phyloP scores from a whole-genome alignment of 2,888 invertebrate species.

The Drosophila subquinaria region DNA sequence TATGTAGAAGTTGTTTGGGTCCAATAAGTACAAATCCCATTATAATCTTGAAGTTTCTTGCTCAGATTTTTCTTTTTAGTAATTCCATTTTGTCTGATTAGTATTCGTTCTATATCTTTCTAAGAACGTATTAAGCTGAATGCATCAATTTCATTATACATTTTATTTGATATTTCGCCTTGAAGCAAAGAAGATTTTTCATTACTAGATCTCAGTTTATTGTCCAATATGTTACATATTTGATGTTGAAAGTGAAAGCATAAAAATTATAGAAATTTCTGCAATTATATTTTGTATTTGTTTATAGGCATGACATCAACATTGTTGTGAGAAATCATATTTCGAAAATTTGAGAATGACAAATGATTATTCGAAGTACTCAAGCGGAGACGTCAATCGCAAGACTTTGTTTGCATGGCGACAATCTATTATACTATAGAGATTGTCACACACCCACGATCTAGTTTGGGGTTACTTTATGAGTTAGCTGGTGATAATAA shows the following conservation, averaged over 20 bases:
- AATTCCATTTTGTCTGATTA: neutral
- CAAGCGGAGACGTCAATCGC: neutral
- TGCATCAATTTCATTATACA: no score
- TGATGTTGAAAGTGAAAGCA: neutral
- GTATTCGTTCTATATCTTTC: neutral
- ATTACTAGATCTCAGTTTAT: no score
- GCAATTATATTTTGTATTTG: neutral
- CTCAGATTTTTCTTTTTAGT: neutral
- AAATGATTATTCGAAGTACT: conserved; percentile 4
- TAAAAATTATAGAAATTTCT: neutral
- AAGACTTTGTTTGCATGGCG: neutral
- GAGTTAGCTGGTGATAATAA: conserved; percentile 25
- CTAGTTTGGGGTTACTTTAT: conserved; percentile 15
- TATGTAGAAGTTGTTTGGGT: neutral
- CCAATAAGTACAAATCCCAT: neutral
- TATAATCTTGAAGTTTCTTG: neutral
- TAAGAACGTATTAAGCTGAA: neutral
- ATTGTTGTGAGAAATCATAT: conserved; percentile 4
- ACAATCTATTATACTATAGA: conserved; percentile 11
- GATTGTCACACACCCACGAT: conserved; percentile 29
- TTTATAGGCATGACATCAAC: conserved; percentile 6
- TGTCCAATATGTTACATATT: neutral
- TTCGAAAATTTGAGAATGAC: neutral
- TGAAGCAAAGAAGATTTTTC: no score
- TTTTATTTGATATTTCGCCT: no score